A percentile compares a stretch with the other conserved stretches of the same genome.
phyloP scores from a whole-genome alignment of 1,140 invertebrate genomes.

The Argopecten irradians region DNA sequence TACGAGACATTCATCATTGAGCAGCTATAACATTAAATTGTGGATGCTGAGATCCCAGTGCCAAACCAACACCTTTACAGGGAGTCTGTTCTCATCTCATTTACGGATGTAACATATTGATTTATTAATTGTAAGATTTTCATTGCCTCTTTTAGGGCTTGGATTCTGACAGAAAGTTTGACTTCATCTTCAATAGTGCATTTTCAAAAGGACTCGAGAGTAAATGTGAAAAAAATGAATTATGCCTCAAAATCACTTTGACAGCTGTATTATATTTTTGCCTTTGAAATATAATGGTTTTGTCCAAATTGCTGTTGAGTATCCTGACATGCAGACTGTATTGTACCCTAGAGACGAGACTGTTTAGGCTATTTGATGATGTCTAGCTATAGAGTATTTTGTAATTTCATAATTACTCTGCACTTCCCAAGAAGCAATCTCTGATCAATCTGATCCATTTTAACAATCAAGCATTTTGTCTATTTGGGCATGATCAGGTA shows the following conservation, averaged over 20 bases:
- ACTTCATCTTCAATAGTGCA: background rate
- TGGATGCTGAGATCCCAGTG: background rate
- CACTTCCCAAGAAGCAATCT: too few relatives aligned
- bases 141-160: background rate
- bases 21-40: slow-evolving; percentile 9
- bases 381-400: too few relatives aligned
- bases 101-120: background rate
- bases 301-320: too few relatives aligned
- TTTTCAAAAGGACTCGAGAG: background rate
- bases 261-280: background rate
- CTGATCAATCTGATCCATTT: too few relatives aligned
- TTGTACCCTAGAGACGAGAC: too few relatives aligned
- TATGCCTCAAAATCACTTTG: background rate
- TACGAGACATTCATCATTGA: slow-evolving; percentile 17
- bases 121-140: background rate
- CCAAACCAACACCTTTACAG: background rate
- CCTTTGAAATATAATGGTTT: background rate
- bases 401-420: too few relatives aligned
- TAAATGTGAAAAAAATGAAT: background rate
- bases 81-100: background rate
- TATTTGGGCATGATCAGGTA: too few relatives aligned
- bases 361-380: background rate
- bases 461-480: too few relatives aligned
- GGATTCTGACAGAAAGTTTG: background rate
- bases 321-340: too few relatives aligned